phyloP scores from a whole-genome alignment of 2,888 invertebrate species.

The Epiblema foenella region DNA sequence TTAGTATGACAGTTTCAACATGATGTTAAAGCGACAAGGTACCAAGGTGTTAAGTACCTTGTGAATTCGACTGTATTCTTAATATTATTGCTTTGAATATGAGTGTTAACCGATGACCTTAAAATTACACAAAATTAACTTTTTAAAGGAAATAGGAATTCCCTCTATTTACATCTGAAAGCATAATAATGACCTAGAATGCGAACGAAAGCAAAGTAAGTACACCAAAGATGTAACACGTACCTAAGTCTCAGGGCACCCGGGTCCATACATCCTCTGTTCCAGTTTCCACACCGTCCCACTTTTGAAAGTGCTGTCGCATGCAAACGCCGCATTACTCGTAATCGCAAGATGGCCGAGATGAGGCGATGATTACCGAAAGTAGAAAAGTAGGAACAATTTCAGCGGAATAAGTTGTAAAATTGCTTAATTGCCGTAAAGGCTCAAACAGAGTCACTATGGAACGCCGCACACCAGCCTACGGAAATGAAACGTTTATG shows the following conservation, averaged over 20 bases:
- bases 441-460: not conserved
- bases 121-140: no score
- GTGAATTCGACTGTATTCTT: no score
- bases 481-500: slow-evolving; percentile 62
- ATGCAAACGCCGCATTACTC: slow-evolving; percentile 59
- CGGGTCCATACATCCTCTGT: slow-evolving; percentile 38
- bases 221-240: not conserved
- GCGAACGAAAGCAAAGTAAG: not conserved
- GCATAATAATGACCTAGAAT: no score
- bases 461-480: slow-evolving; percentile 46
- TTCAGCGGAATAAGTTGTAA: not conserved
- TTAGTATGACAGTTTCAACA: no score
- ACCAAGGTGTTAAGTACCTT: no score
- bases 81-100: no score
- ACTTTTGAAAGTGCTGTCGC: slow-evolving; percentile 51
- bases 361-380: slow-evolving; percentile 55
- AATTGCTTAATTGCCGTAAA: not conserved
- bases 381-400: not conserved
- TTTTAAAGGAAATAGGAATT: no score
- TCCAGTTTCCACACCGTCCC: slow-evolving; percentile 47
- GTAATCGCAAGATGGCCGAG: slow-evolving; percentile 59
- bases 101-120: no score
- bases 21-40: no score
- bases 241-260: not conserved
- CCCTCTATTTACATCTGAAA: no score